Evolutionary conservation across 2,797 vertebrate species (phyloP).

Genomic region (Lacerta bilineata): DNA sequence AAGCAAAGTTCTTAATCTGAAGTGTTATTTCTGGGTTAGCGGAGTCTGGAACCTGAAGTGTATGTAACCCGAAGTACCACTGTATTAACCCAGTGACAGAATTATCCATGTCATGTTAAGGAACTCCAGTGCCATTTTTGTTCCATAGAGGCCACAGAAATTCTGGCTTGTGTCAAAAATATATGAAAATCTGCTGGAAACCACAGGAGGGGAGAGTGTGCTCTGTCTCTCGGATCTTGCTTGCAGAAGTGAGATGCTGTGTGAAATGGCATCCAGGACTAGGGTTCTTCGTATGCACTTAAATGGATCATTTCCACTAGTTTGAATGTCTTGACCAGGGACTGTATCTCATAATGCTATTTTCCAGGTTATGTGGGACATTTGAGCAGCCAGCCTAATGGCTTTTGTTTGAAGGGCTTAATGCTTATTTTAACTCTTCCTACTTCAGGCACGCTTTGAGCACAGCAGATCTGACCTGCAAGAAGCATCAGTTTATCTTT

Average conservation of each 20-base stretch:
- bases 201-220: too few relatives aligned
- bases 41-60: too few relatives aligned
- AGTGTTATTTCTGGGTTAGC: too few relatives aligned
- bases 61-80: too few relatives aligned
- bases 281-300: too few relatives aligned
- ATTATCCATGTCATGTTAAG: neutral
- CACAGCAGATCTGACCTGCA: neutral
- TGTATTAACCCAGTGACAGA: too few relatives aligned
- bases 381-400: neutral
- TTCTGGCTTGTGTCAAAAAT: neutral
- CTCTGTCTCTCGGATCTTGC: too few relatives aligned
- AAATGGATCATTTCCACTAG: neutral
- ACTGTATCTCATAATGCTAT: neutral
- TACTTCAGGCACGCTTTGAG: neutral
- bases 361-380: neutral
- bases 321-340: neutral
- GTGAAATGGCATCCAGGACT: too few relatives aligned
- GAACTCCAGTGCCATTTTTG: neutral
- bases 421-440: neutral
- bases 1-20: too few relatives aligned
- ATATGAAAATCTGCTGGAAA: neutral
- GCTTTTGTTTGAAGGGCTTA: neutral
- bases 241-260: too few relatives aligned
- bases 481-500: neutral
- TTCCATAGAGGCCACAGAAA: neutral